phyloP scores from a whole-genome alignment of 2,113 vertebrate genomes.

The Rhadina sibilatrix region DNA sequence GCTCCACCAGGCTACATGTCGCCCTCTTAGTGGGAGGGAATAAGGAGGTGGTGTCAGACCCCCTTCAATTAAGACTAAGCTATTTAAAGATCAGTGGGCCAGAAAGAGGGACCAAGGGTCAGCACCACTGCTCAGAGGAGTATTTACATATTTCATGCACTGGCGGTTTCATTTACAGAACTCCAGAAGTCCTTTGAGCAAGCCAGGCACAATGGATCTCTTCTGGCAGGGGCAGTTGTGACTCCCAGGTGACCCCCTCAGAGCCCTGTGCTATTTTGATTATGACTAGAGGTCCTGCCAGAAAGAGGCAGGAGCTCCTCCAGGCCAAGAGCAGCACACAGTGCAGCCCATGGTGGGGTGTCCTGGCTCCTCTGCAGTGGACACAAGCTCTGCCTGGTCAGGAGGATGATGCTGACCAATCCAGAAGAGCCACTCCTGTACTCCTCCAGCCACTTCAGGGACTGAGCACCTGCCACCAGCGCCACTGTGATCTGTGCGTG shows the following conservation, averaged over 20 bases:
- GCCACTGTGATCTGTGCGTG: background rate
- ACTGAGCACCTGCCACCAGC: background rate
- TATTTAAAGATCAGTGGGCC: background rate
- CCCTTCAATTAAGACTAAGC: background rate
- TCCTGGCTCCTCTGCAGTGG: background rate
- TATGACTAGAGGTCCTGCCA: background rate
- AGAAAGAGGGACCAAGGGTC: background rate
- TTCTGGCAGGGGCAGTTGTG: background rate
- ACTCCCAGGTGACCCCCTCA: background rate
- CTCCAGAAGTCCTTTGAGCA: background rate
- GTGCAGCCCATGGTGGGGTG: background rate
- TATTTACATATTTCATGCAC: background rate
- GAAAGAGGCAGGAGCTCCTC: background rate
- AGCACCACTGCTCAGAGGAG: background rate
- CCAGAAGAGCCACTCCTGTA: background rate
- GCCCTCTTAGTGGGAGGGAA: background rate
- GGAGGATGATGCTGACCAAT: background rate
- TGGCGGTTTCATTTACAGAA: background rate
- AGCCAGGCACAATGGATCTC: background rate
- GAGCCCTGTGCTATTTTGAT: background rate
- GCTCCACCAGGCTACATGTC: background rate
- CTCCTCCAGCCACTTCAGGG: background rate
- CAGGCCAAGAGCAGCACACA: background rate
- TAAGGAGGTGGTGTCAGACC: background rate
- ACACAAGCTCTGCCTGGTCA: background rate